Base-by-base conservation (phyloP, 1,140 invertebrate species). In the Nebria ingens region DNA sequence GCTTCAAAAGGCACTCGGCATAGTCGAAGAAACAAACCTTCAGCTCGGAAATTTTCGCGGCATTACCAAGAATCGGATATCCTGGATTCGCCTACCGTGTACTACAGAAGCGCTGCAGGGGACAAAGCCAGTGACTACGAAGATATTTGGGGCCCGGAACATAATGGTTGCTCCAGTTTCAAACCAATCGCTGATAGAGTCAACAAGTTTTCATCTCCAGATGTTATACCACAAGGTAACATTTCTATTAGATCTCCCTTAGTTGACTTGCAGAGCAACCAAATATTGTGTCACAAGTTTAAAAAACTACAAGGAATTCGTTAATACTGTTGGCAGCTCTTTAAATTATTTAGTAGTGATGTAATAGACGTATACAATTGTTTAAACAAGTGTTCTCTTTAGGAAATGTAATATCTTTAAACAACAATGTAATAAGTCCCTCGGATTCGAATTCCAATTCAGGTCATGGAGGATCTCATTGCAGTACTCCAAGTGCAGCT, bases 91-190 rank as follows among this genome's bases (percentile, higher is more conserved):
- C 82, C 84, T n/a, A 78, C 80, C 55, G 73, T 83, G 13, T 95
- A 93, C 68, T 92, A 89, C 63, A 78, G 85, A 56, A 93, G 90
- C 67, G 89, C 86, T 3, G 74, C 93, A 4, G 85, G 87, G 45
- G 92, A 96, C 67, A 95, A 94, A 74, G 84, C 91, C 19, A 93
- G 90, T 56, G 93, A 97, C 72, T 97, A 97, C 68, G 92, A 97
- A 73, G 93, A 96, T 68, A 85, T 96, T 58, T 96, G 92, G 92
- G 83, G 81, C 29, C 83, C 80, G 45, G 82, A 89, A 72, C 66
- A 79, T 75, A 76, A 42, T 57, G 19, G 19, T 0, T 51, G 23
- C 19, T 51, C 54, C 11, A 56, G 20, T 23, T 57, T 57, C 3
- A 66, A 61, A 59, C 54, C 57, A 3, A 59, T 38, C 22, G 53